Conservation (phyloP, 2,113 vertebrate species). For the Pedetes capensis region DNA sequence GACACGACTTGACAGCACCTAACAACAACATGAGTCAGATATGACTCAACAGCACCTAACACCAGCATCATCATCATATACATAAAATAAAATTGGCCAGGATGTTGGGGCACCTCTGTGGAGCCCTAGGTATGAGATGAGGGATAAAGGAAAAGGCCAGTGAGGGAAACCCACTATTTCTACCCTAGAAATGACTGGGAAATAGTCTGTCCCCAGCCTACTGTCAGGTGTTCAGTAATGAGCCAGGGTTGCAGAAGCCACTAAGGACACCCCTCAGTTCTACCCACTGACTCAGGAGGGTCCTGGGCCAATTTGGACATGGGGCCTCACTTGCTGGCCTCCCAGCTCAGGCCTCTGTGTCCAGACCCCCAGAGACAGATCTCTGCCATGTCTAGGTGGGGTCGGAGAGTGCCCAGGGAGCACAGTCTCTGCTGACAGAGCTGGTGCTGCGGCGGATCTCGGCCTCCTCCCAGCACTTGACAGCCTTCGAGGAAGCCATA, state of each 20-base stretch:
- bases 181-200: not conserved
- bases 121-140: not conserved
- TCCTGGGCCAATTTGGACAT: not conserved
- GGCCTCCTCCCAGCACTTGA: constrained; percentile 84
- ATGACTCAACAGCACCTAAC: too few species aligned
- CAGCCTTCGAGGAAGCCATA: constrained; percentile 93
- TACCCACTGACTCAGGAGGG: not conserved
- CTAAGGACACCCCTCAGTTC: not conserved
- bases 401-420: constrained; percentile 95
- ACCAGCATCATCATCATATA: too few species aligned
- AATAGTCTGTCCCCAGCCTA: not conserved
- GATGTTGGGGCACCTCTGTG: not conserved
- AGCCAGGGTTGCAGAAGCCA: not conserved
- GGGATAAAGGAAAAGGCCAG: not conserved
- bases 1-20: too few species aligned
- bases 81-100: not conserved
- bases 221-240: not conserved
- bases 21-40: too few species aligned
- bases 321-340: not conserved
- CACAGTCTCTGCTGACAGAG: constrained; percentile 94
- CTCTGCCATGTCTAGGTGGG: constrained; percentile 87
- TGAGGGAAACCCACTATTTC: not conserved
- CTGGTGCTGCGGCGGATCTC: constrained; percentile 94
- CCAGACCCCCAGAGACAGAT: not conserved
- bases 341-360: not conserved